Evolutionary conservation across 2,113 vertebrate species (phyloP).

Genomic region (Serinus canaria): DNA sequence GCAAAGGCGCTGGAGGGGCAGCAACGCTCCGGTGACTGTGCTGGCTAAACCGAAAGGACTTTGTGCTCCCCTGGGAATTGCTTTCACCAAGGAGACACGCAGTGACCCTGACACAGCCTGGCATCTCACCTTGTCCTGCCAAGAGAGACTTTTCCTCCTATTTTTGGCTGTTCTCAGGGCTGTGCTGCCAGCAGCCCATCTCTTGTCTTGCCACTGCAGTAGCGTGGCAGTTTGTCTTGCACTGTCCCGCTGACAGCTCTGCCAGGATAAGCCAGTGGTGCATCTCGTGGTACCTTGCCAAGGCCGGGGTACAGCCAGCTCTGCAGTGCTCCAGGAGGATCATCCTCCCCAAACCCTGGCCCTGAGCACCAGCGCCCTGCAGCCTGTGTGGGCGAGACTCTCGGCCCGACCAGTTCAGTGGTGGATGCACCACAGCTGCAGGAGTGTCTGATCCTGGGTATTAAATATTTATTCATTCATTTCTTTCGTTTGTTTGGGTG

Average conservation of each 20-base stretch:
- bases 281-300: slow-evolving; percentile 22
- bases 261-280: slow-evolving; percentile 34
- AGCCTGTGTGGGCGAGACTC: background rate
- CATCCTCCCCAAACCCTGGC: background rate
- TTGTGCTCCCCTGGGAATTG: background rate
- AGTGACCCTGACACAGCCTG: background rate
- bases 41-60: background rate
- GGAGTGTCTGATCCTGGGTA: rapidly evolving
- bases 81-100: background rate
- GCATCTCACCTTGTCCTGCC: slow-evolving; percentile 29
- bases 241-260: slow-evolving; percentile 3
- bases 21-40: background rate
- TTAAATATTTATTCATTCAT: background rate
- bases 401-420: background rate
- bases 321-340: background rate
- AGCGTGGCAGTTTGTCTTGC: background rate
- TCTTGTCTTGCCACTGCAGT: background rate
- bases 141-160: background rate
- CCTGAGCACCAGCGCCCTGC: background rate
- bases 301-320: background rate
- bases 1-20: background rate
- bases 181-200: background rate
- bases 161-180: background rate
- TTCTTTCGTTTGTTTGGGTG: rapidly evolving
- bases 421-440: background rate